Base-by-base conservation (phyloP, 2,888 invertebrate genomes). In the Harpalus rubripes region DNA sequence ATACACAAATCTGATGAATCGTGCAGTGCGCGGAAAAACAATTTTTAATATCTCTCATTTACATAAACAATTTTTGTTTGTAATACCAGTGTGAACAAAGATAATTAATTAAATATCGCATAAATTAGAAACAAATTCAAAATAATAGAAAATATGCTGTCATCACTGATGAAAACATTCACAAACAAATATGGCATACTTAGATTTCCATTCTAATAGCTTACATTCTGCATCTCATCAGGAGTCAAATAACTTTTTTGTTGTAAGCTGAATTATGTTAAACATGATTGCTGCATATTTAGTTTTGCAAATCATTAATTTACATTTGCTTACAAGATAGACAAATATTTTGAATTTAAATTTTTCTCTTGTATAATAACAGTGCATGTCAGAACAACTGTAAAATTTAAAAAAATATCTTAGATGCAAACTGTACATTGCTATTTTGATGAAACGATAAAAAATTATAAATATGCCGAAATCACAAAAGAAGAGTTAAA, bases 41-140 rank as follows among this genome's bases (percentile, higher is more conserved):
- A 44, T 52, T 44, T 44, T 74, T 41, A 74, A 74, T 74, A 18
- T 44, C 10, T 18, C 44, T 74, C 56, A 78, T 78, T 78, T 58
- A 26, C 78, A 78, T 78, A 58, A 78, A 78, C 78, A 78, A 78
- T 78, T 58, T 78, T 78, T n/a, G 56, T 58, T 41, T 74, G 0
- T 44, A 74, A 52, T 52, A 74, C 44, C 52, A 74, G 52, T 74
- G 74, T 52, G 44, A 74, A 74, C 74, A 78, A n/a, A 78, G 15
- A 16, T 32, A 78, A 58, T 78, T 78, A 78, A 78, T 78, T 58
- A 78, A 58, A 78, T 58, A 58, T 58, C 32, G 12, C 58, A 58
- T 78, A 78, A 78, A 78, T 78, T 78, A 78, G 18, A 76, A 78
- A 78, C 12, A 15, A 56, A 22, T 26, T n/a, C 58, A 56, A 56